Percentiles rank a stretch among this genome's conserved stretches.
Evolutionary conservation across 92 coral and sea anemone species (phyloP).

Genomic region (Phenganax subtilis): DNA sequence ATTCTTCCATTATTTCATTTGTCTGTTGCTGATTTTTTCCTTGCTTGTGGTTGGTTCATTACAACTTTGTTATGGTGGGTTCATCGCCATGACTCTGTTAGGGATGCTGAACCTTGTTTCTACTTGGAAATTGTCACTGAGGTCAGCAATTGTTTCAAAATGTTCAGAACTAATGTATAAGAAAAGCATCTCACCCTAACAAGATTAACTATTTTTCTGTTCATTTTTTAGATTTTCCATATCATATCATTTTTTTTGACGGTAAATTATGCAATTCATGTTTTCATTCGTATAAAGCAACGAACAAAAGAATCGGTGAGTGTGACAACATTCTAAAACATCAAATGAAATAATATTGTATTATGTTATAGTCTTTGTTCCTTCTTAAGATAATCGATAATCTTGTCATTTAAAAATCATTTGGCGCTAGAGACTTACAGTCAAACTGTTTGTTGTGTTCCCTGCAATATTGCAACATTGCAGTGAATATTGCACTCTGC

Average conservation of each 20-base stretch:
- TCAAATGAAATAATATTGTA: too few relatives aligned
- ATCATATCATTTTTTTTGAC: constrained; percentile 83
- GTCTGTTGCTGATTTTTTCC: constrained; percentile 70
- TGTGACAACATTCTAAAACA: neutral
- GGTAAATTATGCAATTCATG: constrained; percentile 83
- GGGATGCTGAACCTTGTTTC: constrained; percentile 50
- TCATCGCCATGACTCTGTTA: neutral
- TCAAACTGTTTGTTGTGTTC: too few relatives aligned
- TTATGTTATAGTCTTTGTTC: too few relatives aligned
- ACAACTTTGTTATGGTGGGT: constrained; percentile 62
- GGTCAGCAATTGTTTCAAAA: constrained; percentile 45
- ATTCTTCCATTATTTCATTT: constrained; percentile 80
- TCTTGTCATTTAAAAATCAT: too few relatives aligned
- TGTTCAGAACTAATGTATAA: too few relatives aligned
- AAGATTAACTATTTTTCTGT: neutral
- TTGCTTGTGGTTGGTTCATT: constrained; percentile 62
- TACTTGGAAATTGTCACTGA: constrained; percentile 65
- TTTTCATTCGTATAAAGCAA: constrained; percentile 61
- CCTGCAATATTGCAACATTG: too few relatives aligned
- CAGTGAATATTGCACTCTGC: too few relatives aligned
- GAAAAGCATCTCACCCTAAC: neutral
- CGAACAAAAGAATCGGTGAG: constrained; percentile 63
- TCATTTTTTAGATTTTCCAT: constrained; percentile 57
- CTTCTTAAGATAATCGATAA: too few relatives aligned
- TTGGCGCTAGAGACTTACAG: too few relatives aligned